Conservation (phyloP, 2,888 invertebrate species). For the Stenichneumon culpator region DNA sequence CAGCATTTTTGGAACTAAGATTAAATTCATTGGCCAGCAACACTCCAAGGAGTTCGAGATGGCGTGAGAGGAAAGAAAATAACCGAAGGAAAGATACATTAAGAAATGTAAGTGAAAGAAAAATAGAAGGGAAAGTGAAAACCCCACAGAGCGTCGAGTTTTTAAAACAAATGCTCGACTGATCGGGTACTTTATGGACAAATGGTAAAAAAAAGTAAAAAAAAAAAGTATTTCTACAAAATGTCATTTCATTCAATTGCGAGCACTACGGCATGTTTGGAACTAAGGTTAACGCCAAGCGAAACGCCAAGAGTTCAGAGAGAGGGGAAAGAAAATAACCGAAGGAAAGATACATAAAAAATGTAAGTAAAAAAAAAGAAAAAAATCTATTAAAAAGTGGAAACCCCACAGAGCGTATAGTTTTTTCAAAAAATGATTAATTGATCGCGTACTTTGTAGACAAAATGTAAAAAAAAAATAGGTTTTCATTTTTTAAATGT, state of each 20-base stretch:
- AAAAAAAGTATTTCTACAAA: too few species aligned
- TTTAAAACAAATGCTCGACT: too few species aligned
- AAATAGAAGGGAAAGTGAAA: neutral
- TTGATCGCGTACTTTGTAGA: neutral
- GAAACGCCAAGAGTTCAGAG: neutral
- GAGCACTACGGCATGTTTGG: neutral
- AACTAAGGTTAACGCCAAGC: conserved; percentile 14
- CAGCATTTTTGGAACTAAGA: conserved; percentile 13
- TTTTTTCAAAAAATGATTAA: neutral
- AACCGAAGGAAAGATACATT: neutral
- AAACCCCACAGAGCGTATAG: too few species aligned
- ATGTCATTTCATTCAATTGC: neutral
- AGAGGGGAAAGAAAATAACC: neutral
- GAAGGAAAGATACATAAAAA: neutral
- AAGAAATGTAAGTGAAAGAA: neutral
- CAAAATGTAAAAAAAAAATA: conserved; percentile 3
- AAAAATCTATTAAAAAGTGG: neutral
- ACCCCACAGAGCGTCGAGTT: too few species aligned
- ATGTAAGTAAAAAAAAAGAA: neutral
- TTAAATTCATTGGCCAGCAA: conserved; percentile 4
- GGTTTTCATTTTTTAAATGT: neutral
- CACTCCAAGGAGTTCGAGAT: neutral
- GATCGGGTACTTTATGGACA: too few species aligned
- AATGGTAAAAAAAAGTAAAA: too few species aligned
- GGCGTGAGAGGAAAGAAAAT: neutral